A percentile compares a stretch with the other conserved stretches of the same genome.
Evolutionary conservation across 2,888 invertebrate species (phyloP).

Genomic region (Octodonta nipae): DNA sequence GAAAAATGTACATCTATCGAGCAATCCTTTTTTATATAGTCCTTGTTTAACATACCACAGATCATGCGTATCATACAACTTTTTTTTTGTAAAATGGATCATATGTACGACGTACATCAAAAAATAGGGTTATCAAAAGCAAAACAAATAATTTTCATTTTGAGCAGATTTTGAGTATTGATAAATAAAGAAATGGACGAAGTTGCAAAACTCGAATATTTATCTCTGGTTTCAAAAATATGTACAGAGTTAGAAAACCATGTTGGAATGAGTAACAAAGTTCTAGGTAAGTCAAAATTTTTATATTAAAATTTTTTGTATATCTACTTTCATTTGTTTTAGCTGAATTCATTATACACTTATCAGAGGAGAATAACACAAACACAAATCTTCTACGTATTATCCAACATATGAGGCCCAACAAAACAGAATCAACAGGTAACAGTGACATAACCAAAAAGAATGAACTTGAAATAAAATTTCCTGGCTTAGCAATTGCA

Average conservation of each 20-base stretch:
- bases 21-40: no score
- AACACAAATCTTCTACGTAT: constrained; percentile 84
- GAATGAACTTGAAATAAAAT: constrained; percentile 36
- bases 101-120: no score
- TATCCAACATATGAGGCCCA: constrained; percentile 87
- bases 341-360: constrained; percentile 94
- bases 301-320: not conserved
- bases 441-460: constrained; percentile 13
- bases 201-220: constrained; percentile 79
- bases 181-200: constrained; percentile 63
- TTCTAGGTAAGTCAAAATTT: constrained; percentile 56
- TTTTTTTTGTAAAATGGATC: no score
- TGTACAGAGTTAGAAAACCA: constrained; percentile 98
- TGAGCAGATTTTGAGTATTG: no score
- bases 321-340: constrained; percentile 30
- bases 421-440: constrained; percentile 21
- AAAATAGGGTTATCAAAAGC: no score
- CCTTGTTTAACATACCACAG: no score
- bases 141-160: no score
- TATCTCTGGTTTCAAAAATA: constrained; percentile 93
- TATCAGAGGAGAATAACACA: constrained; percentile 76
- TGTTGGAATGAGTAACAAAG: constrained; percentile 92
- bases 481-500: constrained; percentile 69
- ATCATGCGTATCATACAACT: no score
- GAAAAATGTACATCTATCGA: no score